These are phyloP conservation scores for Vidua macroura DNA, from an alignment of 2,113 vertebrate genomes.

Conservation along the genomic window DNA sequence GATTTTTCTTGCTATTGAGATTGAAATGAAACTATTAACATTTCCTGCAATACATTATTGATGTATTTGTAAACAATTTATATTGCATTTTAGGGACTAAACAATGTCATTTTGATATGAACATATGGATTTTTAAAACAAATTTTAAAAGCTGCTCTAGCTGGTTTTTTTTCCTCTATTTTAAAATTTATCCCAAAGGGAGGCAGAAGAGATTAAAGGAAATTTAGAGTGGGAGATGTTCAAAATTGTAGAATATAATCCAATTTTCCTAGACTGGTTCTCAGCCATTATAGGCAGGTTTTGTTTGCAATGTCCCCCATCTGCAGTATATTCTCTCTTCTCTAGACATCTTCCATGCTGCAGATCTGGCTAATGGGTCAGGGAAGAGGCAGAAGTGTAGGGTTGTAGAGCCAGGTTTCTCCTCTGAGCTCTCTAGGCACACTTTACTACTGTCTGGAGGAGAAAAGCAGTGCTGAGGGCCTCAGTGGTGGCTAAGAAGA, in stretches of 20 bases:
- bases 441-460: background rate
- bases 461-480: background rate
- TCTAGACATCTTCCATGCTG: background rate
- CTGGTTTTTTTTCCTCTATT: background rate
- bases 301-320: background rate
- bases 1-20: background rate
- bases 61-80: background rate
- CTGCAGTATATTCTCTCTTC: background rate
- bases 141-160: background rate
- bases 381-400: background rate
- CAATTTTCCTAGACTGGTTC: background rate
- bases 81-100: background rate
- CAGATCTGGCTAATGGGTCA: background rate
- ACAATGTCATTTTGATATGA: background rate
- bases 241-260: background rate
- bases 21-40: background rate
- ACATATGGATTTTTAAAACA: background rate
- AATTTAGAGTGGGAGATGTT: background rate
- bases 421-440: background rate
- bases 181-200: background rate
- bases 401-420: background rate
- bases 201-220: background rate
- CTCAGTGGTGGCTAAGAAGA: background rate
- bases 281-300: background rate
- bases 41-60: background rate